Conservation (phyloP, 1,140 invertebrate genomes). For the Formica selysi region DNA sequence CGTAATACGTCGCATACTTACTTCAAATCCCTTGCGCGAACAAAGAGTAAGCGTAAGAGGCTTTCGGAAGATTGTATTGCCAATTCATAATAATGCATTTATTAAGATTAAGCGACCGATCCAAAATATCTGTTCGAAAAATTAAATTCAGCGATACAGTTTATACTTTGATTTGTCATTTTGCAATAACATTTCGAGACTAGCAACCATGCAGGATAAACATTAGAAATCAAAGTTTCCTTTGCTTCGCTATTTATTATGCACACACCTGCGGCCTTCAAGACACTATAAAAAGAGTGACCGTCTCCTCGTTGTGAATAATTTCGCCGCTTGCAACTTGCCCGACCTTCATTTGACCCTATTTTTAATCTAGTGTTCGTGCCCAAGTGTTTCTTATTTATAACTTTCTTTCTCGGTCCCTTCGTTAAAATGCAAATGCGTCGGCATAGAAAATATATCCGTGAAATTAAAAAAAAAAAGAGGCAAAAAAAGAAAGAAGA, state of each 20-base stretch:
- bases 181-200: background rate
- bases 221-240: background rate
- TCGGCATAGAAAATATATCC: conserved; percentile 52
- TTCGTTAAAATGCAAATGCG: conserved; percentile 64
- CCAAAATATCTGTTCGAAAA: background rate
- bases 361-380: conserved; percentile 54
- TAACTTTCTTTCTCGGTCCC: conserved; percentile 41
- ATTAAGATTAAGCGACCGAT: background rate
- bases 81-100: background rate
- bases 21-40: background rate
- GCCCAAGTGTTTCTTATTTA: conserved; percentile 63
- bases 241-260: conserved; percentile 28
- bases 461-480: conserved; percentile 28
- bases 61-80: background rate
- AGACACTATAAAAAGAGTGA: conserved; percentile 18
- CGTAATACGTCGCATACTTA: background rate
- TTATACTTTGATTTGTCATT: background rate
- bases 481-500: no score
- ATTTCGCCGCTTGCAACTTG: background rate
- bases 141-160: background rate
- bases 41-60: background rate
- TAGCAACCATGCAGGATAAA: background rate
- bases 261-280: background rate
- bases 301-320: conserved; percentile 21
- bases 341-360: conserved; percentile 24